Percentiles rank a stretch among this genome's conserved stretches.
Evolutionary conservation across 2,888 invertebrate species (phyloP).

Genomic region (Parnassius orleans): DNA sequence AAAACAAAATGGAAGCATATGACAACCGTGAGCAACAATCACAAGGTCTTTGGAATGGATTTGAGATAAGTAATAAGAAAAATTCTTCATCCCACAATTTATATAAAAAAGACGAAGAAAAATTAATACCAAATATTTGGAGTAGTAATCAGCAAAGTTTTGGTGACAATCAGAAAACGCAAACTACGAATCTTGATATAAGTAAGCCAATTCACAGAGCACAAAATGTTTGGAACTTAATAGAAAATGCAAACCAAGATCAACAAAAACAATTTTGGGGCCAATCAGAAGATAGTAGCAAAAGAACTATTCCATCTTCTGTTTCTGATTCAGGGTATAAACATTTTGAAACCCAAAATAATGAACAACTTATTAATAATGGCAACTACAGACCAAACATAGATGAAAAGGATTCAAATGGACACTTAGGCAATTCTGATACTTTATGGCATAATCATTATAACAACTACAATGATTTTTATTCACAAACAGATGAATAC

Average conservation of each 20-base stretch:
- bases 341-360: not conserved
- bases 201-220: constrained; percentile 18
- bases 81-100: not conserved
- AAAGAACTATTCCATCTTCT: constrained; percentile 19
- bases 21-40: constrained; percentile 32
- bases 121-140: constrained; percentile 1
- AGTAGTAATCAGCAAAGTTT: not conserved
- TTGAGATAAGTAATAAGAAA: constrained; percentile 4
- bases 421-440: not conserved
- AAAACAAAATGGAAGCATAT: constrained; percentile 7
- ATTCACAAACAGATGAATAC: constrained; percentile 14
- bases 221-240: constrained; percentile 28
- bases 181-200: constrained; percentile 1
- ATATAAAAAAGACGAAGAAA: constrained; percentile 2
- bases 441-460: not conserved
- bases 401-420: constrained; percentile 1
- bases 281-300: constrained; percentile 11
- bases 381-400: not conserved
- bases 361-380: constrained; percentile 5
- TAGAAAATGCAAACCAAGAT: constrained; percentile 20
- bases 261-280: constrained; percentile 23
- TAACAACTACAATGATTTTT: not conserved
- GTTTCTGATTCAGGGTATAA: not conserved
- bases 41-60: constrained; percentile 21
- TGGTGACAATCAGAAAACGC: not conserved